Percentiles rank a stretch among this genome's conserved stretches.
Evolutionary conservation across 2,888 invertebrate species (phyloP).

Genomic region (Sialis lutaria): DNA sequence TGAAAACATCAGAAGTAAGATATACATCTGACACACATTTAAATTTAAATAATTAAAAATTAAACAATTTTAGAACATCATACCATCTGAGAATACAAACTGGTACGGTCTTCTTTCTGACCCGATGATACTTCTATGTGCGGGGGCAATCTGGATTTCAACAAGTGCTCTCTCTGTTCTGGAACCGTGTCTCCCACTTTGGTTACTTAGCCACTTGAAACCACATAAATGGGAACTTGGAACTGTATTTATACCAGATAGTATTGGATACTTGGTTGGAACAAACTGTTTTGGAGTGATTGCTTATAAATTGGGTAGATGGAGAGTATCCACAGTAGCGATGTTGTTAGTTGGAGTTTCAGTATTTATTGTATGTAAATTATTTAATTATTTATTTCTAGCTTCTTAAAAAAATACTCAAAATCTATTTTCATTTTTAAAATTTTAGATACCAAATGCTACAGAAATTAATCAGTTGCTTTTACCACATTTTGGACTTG

Average conservation of each 20-base stretch:
- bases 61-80: background rate
- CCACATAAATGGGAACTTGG: conserved; percentile 60
- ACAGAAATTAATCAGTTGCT: conserved; percentile 34
- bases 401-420: background rate
- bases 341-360: conserved; percentile 45
- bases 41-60: background rate
- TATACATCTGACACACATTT: background rate
- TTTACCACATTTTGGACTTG: conserved; percentile 62
- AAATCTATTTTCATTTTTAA: background rate
- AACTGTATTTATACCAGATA: conserved; percentile 72
- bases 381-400: background rate
- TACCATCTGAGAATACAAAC: conserved; percentile 16
- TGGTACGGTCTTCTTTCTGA: conserved; percentile 41
- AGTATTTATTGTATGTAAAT: conserved; percentile 35
- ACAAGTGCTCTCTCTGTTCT: conserved; percentile 69
- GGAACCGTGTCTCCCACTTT: conserved; percentile 69
- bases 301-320: conserved; percentile 45
- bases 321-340: conserved; percentile 41
- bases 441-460: conserved; percentile 42
- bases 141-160: conserved; percentile 55
- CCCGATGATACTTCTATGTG: conserved; percentile 40
- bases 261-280: conserved; percentile 64
- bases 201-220: conserved; percentile 50
- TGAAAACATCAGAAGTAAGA: conserved; percentile 13
- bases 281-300: conserved; percentile 60